Percentiles rank a stretch among this genome's conserved stretches.
Evolutionary conservation across 2,797 vertebrate genomes (phyloP).

Genomic region (Lacerta agilis): DNA sequence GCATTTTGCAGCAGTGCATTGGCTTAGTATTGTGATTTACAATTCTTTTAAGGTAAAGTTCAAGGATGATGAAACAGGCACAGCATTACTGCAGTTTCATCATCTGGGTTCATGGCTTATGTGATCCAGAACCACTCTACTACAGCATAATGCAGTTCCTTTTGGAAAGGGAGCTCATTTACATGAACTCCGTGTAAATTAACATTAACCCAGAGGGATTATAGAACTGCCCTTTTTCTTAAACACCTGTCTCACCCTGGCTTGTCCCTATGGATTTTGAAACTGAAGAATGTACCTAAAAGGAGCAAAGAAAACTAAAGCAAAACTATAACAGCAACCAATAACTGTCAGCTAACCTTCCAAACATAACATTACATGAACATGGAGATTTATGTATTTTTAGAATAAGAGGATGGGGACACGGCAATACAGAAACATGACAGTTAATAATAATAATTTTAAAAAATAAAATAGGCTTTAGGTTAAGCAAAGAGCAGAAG

Average conservation of each 20-base stretch:
- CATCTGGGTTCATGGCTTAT: too few species aligned
- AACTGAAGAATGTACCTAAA: neutral
- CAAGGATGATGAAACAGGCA: neutral
- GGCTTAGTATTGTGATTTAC: neutral
- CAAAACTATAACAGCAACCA: neutral
- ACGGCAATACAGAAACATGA: neutral
- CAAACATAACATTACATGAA: neutral
- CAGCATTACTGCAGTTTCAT: neutral
- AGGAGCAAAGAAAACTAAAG: neutral
- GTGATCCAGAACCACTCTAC: too few species aligned
- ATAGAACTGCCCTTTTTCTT: neutral
- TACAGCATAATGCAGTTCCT: too few species aligned
- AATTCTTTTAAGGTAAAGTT: neutral
- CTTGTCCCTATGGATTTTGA: neutral
- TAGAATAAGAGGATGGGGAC: neutral
- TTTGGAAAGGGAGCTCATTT: too few species aligned
- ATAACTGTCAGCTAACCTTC: too few species aligned
- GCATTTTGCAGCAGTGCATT: neutral
- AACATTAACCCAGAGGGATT: too few species aligned
- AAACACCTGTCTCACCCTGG: neutral
- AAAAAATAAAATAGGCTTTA: slow-evolving; percentile 11
- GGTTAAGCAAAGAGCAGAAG: slow-evolving; percentile 24
- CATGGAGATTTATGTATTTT: neutral
- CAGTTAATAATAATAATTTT: neutral
- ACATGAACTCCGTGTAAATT: too few species aligned